A percentile compares a stretch with the other conserved stretches of the same genome.
phyloP scores from a whole-genome alignment of 2,888 invertebrate species.

The Zelleria hepariella region DNA sequence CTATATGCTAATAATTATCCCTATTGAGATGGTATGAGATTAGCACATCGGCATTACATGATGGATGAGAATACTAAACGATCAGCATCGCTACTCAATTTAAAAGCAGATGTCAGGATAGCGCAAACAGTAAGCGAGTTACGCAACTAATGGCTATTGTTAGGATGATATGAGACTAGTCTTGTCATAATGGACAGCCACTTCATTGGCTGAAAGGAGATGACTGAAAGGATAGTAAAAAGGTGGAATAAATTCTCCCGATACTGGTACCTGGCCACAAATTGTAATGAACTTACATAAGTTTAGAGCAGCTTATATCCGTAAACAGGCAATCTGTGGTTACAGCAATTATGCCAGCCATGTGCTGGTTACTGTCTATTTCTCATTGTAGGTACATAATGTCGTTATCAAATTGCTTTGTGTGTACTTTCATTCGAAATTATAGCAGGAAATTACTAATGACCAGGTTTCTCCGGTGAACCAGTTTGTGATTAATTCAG shows the following conservation, averaged over 20 bases:
- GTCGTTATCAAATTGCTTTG: slow-evolving; percentile 4
- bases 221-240: neutral
- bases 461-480: slow-evolving; percentile 3
- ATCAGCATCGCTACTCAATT: slow-evolving; percentile 27
- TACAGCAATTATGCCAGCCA: neutral
- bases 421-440: slow-evolving; percentile 1
- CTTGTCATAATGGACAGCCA: neutral
- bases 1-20: neutral
- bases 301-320: neutral
- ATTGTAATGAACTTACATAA: neutral
- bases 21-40: neutral
- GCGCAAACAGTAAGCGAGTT: slow-evolving; percentile 29
- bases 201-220: no score
- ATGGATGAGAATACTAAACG: slow-evolving; percentile 5
- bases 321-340: neutral
- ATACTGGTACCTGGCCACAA: neutral
- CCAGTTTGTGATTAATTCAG: slow-evolving; percentile 1
- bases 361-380: neutral
- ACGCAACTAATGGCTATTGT: slow-evolving; percentile 22
- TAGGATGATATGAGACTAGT: neutral
- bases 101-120: slow-evolving; percentile 30
- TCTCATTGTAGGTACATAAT: slow-evolving; percentile 1
- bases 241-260: neutral
- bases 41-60: neutral
- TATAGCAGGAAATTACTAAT: slow-evolving; percentile 2